phyloP scores from a whole-genome alignment of 1,140 invertebrate species.

The Onthophagus taurus region DNA sequence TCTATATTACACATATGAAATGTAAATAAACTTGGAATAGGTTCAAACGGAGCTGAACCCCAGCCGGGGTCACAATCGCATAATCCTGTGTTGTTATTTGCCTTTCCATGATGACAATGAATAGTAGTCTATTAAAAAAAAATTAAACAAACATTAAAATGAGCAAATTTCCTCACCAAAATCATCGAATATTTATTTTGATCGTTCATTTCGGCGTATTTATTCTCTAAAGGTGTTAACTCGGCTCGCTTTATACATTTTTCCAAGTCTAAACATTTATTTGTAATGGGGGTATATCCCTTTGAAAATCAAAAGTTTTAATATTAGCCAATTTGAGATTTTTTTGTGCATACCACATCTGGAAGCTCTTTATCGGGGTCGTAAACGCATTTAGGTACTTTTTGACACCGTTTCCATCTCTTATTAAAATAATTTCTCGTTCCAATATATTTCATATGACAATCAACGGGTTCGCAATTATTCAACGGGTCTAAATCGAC shows the following conservation, averaged over 20 bases:
- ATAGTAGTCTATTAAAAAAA: constrained; percentile 19
- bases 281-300: constrained; percentile 11
- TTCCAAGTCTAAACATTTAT: constrained; percentile 12
- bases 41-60: constrained; percentile 22
- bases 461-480: constrained; percentile 42
- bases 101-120: constrained; percentile 28
- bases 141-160: not conserved
- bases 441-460: constrained; percentile 43
- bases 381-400: constrained; percentile 34
- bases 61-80: constrained; percentile 30
- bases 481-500: constrained; percentile 44
- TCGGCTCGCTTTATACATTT: constrained; percentile 5
- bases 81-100: constrained; percentile 22
- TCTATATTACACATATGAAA: constrained; percentile 34
- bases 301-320: not conserved
- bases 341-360: constrained; percentile 25
- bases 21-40: constrained; percentile 19
- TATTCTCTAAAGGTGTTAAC: constrained; percentile 8
- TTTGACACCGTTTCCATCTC: constrained; percentile 35
- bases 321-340: not conserved
- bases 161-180: not conserved
- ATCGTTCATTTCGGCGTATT: constrained; percentile 3
- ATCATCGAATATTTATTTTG: constrained; percentile 2
- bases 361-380: constrained; percentile 13
- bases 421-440: constrained; percentile 37